phyloP scores from a whole-genome alignment of 2,797 vertebrate genomes.

The Gambusia yucatana region DNA sequence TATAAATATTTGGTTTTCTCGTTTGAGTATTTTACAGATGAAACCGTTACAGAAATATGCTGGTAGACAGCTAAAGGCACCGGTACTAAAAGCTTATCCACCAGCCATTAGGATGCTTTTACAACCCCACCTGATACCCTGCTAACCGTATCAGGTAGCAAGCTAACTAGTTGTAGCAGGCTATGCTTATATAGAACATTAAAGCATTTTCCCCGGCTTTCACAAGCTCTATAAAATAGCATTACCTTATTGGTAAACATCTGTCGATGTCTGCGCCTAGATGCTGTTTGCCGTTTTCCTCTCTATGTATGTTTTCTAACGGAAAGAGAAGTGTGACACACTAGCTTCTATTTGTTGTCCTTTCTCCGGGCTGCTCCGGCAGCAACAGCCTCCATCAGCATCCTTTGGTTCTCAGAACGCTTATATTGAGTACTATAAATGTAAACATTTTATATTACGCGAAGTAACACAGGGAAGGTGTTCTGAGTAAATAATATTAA shows the following conservation, averaged over 20 bases:
- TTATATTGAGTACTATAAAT: neutral
- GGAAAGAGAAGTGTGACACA: neutral
- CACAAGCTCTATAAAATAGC: neutral
- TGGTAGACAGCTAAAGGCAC: neutral
- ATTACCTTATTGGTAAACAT: constrained; percentile 51
- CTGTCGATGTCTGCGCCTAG: constrained; percentile 22
- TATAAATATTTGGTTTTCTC: too few species aligned
- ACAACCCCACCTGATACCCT: neutral
- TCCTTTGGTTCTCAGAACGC: constrained; percentile 17
- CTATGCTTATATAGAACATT: constrained; percentile 29
- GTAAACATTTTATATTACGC: too few species aligned
- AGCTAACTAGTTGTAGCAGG: constrained; percentile 25
- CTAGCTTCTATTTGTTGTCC: constrained; percentile 28
- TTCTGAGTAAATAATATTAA: too few species aligned
- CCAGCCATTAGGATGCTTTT: constrained; percentile 5
- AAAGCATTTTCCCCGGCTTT: neutral
- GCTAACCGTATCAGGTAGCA: constrained; percentile 22
- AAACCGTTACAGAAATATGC: neutral
- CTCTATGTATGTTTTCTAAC: neutral
- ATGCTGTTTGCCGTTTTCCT: neutral
- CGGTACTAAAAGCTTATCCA: neutral
- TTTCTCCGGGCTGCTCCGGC: constrained; percentile 9
- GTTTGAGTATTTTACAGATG: neutral
- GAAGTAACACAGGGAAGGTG: rapidly evolving
- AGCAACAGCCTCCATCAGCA: constrained; percentile 38